phyloP scores from a whole-genome alignment of 2,797 vertebrate genomes.

The Paramormyrops hopkinsi region DNA sequence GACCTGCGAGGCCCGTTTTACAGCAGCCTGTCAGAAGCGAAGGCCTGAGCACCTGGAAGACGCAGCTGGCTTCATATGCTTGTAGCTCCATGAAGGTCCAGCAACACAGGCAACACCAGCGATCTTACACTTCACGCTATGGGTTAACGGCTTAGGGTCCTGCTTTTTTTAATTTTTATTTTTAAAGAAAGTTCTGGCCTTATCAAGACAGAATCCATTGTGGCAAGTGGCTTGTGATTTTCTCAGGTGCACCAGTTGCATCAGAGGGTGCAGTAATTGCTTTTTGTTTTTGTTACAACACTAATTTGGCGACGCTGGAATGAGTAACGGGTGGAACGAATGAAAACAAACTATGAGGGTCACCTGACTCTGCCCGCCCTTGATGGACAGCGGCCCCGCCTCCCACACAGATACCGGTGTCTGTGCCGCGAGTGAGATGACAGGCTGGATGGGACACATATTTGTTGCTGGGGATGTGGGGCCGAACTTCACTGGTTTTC shows the following conservation, averaged over 20 bases:
- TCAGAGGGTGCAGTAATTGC: not conserved
- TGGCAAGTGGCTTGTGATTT: not conserved
- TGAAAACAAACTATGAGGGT: not conserved
- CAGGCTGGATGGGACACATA: not conserved
- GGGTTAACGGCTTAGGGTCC: not conserved
- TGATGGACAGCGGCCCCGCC: not conserved
- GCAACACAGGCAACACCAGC: not conserved
- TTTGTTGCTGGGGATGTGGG: not conserved
- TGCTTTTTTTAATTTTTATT: not conserved
- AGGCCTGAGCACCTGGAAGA: not conserved
- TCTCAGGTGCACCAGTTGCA: not conserved
- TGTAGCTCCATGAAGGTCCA: not conserved
- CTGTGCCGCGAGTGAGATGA: not conserved
- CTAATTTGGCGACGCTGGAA: not conserved
- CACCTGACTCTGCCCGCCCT: not conserved
- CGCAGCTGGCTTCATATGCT: not conserved
- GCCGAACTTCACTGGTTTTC: not conserved
- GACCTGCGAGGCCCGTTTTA: not conserved
- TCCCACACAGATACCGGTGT: not conserved
- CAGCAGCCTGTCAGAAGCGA: not conserved
- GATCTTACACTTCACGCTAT: not conserved
- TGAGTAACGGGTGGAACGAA: not conserved
- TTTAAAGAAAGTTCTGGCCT: not conserved
- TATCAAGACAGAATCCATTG: not conserved
- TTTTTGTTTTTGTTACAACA: not conserved